Evolutionary conservation across 2,797 vertebrate species (phyloP).

Genomic region (Gorsachius magnificus): DNA sequence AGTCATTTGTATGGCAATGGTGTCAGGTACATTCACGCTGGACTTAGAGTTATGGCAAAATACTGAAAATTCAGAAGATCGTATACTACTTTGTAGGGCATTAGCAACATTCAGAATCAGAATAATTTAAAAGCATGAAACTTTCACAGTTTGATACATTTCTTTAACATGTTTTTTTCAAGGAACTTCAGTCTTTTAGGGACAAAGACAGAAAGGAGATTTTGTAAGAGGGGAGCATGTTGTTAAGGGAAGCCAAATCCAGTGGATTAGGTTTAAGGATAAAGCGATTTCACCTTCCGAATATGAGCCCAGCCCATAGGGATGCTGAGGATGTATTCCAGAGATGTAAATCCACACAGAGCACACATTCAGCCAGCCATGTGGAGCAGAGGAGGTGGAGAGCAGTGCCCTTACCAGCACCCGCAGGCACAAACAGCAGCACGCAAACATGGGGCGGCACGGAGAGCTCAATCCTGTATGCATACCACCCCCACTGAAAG

Average conservation of each 20-base stretch:
- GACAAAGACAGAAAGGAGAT: background rate
- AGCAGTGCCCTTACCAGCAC: background rate
- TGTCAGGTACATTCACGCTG: accelerated
- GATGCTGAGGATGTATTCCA: background rate
- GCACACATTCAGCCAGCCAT: background rate
- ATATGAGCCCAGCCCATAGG: background rate
- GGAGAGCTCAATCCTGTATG: background rate
- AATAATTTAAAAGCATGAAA: background rate
- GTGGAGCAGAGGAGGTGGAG: background rate
- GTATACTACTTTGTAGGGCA: background rate
- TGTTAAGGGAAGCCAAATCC: background rate
- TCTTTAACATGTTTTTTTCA: accelerated
- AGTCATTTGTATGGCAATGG: accelerated
- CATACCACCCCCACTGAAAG: background rate
- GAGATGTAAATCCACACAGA: background rate
- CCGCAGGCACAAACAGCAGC: background rate
- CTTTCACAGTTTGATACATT: background rate
- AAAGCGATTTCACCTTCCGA: background rate
- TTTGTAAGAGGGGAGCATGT: background rate
- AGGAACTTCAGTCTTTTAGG: background rate
- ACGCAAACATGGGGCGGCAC: background rate
- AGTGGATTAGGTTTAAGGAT: background rate
- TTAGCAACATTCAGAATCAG: background rate
- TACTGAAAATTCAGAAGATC: background rate
- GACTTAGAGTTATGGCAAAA: background rate